These are phyloP conservation scores for Leucoma salicis DNA, from an alignment of 2,888 invertebrate species.

Conservation along the genomic window DNA sequence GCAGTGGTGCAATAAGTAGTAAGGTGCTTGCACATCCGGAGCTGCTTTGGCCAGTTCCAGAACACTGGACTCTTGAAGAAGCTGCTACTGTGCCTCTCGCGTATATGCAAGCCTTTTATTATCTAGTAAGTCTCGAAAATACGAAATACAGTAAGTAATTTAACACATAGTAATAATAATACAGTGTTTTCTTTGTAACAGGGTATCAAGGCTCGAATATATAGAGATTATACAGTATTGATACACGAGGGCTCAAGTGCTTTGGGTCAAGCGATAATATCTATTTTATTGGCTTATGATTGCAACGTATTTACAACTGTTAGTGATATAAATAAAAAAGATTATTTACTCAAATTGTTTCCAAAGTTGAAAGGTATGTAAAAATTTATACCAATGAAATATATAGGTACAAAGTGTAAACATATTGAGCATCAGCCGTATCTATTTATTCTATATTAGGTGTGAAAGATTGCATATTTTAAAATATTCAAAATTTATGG, in stretches of 20 bases:
- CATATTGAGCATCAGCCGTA: too few species aligned
- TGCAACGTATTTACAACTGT: conserved; percentile 49
- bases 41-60: conserved; percentile 85
- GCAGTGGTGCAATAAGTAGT: conserved; percentile 75
- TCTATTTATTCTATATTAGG: too few species aligned
- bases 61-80: conserved; percentile 85
- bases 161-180: background rate
- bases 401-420: background rate
- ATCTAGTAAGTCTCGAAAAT: conserved; percentile 29
- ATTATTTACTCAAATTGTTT: conserved; percentile 42
- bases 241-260: conserved; percentile 30
- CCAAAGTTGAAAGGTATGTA: conserved; percentile 41
- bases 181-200: background rate
- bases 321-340: conserved; percentile 39
- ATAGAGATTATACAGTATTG: conserved; percentile 1
- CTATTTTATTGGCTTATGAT: conserved; percentile 33
- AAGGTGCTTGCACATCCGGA: conserved; percentile 74
- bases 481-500: too few species aligned
- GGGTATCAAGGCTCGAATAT: conserved; percentile 2
- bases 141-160: background rate
- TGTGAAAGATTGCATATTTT: too few species aligned
- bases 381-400: too few species aligned
- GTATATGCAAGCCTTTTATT: conserved; percentile 80
- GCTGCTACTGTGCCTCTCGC: conserved; percentile 90
- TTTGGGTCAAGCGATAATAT: conserved; percentile 42